Evolutionary conservation across 1,140 invertebrate genomes (phyloP).

Genomic region (Magallana gigas): DNA sequence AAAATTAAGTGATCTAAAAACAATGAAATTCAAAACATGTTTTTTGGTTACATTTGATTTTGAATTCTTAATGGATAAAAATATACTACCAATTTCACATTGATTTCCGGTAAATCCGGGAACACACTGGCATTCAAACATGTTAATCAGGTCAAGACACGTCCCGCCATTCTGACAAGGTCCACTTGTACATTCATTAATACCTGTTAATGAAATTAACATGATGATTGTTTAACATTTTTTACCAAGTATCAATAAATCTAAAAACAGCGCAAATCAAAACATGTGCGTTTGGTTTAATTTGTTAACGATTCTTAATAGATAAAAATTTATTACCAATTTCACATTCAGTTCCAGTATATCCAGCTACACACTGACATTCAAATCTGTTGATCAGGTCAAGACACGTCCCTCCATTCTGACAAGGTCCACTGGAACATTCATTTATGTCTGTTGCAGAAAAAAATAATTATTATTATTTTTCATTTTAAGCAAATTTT

Average conservation of each 20-base stretch:
- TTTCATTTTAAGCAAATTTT: background rate
- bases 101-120: slow-evolving; percentile 63
- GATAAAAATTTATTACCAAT: no score
- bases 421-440: slow-evolving; percentile 23
- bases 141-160: slow-evolving; percentile 20
- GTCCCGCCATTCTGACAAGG: background rate
- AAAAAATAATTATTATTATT: background rate
- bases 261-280: background rate
- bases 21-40: background rate
- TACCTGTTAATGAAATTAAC: background rate
- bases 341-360: slow-evolving; percentile 48
- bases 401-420: background rate
- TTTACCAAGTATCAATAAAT: background rate
- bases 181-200: slow-evolving; percentile 25
- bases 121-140: slow-evolving; percentile 62
- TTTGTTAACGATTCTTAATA: no score
- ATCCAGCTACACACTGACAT: slow-evolving; percentile 66
- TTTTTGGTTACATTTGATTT: no score
- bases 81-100: no score
- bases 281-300: no score
- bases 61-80: no score
- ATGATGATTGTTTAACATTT: background rate
- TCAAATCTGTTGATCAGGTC: slow-evolving; percentile 42
- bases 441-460: slow-evolving; percentile 31
- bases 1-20: background rate